Percentiles rank a stretch among this genome's conserved stretches.
Evolutionary conservation across 1,140 invertebrate genomes (phyloP).

Genomic region (Drosophila navojoa): DNA sequence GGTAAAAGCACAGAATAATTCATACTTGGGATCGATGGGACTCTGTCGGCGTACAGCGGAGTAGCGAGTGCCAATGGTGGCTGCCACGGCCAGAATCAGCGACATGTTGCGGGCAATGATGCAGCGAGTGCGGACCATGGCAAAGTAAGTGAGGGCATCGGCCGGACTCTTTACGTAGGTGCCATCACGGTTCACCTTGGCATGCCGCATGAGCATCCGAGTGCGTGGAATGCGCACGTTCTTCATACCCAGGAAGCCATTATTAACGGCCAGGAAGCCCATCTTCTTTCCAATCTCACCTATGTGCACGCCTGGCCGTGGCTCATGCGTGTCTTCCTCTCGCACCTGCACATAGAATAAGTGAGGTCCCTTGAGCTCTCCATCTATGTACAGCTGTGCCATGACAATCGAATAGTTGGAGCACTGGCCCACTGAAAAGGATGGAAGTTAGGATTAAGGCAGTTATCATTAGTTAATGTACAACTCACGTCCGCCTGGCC

Average conservation of each 20-base stretch:
- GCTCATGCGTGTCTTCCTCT: conserved; percentile 93
- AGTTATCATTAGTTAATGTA: background rate
- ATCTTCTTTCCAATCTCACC: conserved; percentile 97
- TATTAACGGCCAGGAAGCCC: conserved; percentile 95
- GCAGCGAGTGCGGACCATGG: conserved; percentile 97
- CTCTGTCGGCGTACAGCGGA: conserved; percentile 94
- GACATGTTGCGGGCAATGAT: conserved; percentile 89
- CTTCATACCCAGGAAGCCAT: conserved; percentile 94
- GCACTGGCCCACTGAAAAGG: conserved; percentile 92
- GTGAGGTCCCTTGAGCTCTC: conserved; percentile 93
- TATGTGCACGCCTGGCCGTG: conserved; percentile 93
- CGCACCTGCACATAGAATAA: conserved; percentile 96
- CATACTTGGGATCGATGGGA: conserved; percentile 91
- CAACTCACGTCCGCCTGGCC: conserved; percentile 94
- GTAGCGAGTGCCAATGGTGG: conserved; percentile 94
- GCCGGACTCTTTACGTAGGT: conserved; percentile 93
- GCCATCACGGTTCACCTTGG: conserved; percentile 93
- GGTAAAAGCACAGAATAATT: background rate
- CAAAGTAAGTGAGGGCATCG: conserved; percentile 95
- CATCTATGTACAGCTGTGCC: conserved; percentile 94
- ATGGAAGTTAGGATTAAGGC: background rate
- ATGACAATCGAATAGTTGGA: conserved; percentile 94
- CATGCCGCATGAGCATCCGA: conserved; percentile 97
- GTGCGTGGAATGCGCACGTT: conserved; percentile 93
- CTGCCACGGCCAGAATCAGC: conserved; percentile 89